Base-by-base conservation (phyloP, 1,140 invertebrate species). In the Apis dorsata region DNA sequence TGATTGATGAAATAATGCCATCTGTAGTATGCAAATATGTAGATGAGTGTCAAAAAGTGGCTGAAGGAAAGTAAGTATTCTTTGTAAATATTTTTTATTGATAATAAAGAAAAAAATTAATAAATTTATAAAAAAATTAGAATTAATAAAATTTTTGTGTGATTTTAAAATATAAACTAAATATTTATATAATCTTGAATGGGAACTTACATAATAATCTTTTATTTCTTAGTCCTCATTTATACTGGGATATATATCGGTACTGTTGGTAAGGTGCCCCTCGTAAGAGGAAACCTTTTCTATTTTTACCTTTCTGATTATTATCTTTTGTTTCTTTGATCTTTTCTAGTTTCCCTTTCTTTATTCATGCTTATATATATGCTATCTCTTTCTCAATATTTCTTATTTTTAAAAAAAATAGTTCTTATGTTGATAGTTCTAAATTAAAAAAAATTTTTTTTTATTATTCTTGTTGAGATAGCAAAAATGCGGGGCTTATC, bases 1-100 rank as follows among this genome's bases (percentile, higher is more conserved):
- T 94, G 73, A 94, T 96, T 49, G 94, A 95, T 66, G 90, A 90
- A 75, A 90, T 94, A 28, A 96, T 96, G 95, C 95, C 95, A 73
- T 88, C 91, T 11, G 89, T 95, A 62, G 87, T 95, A 79, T 94
- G 95, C 80, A 95, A 94, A 88, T 95, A 96, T 90, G 94, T 95
- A 60, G 94, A 94, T 60, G 95, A 96, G 70, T 95, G 94, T 88
- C 94, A 95, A 84, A 94, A 93, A 79, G 91, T 95, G 79, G 90
- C 93, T 19, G 94, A 95, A 81, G 94, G 93, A 86, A 96, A 95
- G 95, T 95, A 92, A 93, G 94, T 93, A 86, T 84, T 60, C 4
- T 17, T 76, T 62, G 78, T 66, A 13, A 21, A 49, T 19, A 66
- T 55, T 51, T n/a, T 63, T 19, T 81, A 8, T 49, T 19, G 65